Evolutionary conservation across 2,113 vertebrate genomes (phyloP).

Genomic region (Narcine bancroftii): DNA sequence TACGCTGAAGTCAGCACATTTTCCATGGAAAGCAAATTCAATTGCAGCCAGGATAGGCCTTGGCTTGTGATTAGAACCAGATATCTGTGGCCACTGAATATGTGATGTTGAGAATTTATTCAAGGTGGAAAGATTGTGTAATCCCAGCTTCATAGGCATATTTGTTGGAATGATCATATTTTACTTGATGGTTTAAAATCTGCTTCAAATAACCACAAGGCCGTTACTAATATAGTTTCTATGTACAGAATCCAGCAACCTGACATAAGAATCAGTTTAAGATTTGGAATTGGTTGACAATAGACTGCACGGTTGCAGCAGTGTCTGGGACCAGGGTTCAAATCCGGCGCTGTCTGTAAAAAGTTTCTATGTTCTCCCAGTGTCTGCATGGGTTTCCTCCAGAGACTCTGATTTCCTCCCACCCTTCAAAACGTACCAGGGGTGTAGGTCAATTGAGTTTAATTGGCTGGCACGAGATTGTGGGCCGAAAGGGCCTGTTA

Average conservation of each 20-base stretch:
- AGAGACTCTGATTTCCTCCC: too few species aligned
- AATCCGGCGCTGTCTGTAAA: too few species aligned
- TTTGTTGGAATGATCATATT: background rate
- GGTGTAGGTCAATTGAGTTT: too few species aligned
- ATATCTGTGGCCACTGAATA: background rate
- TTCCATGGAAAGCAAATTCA: background rate
- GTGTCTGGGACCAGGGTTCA: too few species aligned
- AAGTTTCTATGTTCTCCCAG: too few species aligned
- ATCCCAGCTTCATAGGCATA: background rate
- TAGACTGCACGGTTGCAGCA: too few species aligned
- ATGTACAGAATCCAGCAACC: constrained; percentile 7
- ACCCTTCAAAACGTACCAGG: too few species aligned
- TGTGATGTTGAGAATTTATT: constrained; percentile 2
- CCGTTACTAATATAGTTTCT: background rate
- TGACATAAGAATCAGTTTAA: background rate
- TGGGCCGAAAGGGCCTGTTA: too few species aligned
- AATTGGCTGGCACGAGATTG: too few species aligned
- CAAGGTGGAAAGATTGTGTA: constrained; percentile 22
- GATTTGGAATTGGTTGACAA: constrained; percentile 34
- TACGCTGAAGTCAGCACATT: background rate
- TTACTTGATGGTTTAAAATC: constrained; percentile 13
- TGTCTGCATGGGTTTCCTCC: too few species aligned
- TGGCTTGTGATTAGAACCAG: constrained; percentile 8
- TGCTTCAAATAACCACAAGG: background rate
- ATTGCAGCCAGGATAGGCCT: background rate